A percentile compares a stretch with the other conserved stretches of the same genome.
These are phyloP conservation scores for Tor tambroides DNA, from an alignment of 2,113 vertebrate genomes.

Conservation along the genomic window DNA sequence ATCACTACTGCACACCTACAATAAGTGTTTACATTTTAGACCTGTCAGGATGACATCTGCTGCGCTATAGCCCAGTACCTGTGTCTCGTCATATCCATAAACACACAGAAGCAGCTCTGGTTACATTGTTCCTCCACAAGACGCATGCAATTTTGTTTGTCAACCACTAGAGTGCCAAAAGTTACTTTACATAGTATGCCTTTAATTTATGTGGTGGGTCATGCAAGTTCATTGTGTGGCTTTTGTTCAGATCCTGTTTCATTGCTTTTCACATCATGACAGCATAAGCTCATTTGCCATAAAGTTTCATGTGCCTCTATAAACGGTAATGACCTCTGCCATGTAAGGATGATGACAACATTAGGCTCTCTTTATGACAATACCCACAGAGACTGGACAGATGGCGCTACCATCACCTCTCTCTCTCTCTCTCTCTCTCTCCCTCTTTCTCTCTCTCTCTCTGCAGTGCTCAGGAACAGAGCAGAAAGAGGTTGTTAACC, in stretches of 20 bases:
- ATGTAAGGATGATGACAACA: conserved; percentile 51
- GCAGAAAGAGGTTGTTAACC: background rate
- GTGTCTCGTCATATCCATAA: no score
- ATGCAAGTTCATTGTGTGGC: background rate
- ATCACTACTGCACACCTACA: no score
- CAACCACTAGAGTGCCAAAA: background rate
- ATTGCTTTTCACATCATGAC: conserved; percentile 24
- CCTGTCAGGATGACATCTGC: no score
- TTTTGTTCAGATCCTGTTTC: conserved; percentile 14
- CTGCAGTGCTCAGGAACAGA: background rate
- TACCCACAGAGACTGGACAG: conserved; percentile 47
- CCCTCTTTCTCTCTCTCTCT: background rate
- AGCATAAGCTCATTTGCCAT: conserved; percentile 40
- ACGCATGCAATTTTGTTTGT: background rate
- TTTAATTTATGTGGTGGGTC: background rate
- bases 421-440: background rate
- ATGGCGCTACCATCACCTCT: conserved; percentile 38
- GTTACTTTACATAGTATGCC: background rate
- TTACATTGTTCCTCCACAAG: background rate
- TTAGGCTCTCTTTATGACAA: conserved; percentile 39
- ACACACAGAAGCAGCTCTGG: no score
- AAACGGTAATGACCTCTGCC: conserved; percentile 50
- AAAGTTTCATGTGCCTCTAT: conserved; percentile 45
- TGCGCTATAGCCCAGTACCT: no score
- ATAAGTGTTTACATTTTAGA: no score